Evolutionary conservation across 2,797 vertebrate species (phyloP), one percentile per base, ranked within the genome.

Genomic region (Rallus crepitans): DNA sequence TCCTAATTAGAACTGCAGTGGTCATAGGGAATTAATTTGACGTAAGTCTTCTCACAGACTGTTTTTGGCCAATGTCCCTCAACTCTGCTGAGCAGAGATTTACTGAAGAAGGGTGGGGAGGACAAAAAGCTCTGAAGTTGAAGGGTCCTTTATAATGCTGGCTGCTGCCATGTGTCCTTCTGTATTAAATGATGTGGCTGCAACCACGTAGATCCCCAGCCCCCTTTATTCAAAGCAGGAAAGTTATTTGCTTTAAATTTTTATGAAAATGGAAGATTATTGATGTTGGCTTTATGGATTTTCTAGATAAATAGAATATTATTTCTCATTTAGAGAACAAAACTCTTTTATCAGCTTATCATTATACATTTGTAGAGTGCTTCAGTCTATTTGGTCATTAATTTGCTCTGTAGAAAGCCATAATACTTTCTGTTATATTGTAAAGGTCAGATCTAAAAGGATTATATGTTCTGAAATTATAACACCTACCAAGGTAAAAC

Each of bases 1-100:
- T 37, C 12, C 56, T 94, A 82, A 96, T 86, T 88, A 55, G 48
- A 95, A 48, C 55, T 91, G 52, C 63, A 91, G 60, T 66, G 73
- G 79, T 93, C 89, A 79, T 15, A 60, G 16, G 37, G 33, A 93
- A 91, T 94, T 90, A 69, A 68, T 69, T 60, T 75, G 55, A 75
- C 73, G 30, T 11, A 50, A 63, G 23, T 63, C 35, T 68, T 92
- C 55, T 66, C 59, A 60, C 47, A 25, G 80, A 21, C 52, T 17
- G 69, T 79, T 85, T 77, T 81, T 59, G 25, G 23, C 52, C 14
- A 11, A 31, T 25, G 20, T 76, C 18, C 37, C 20, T 82, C 47
- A 82, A n/a, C 11, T 87, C 37, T 86, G 30, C 70, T 77, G 33
- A 56, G 30, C 37, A 69, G 9, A 64, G 18, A 42, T 78, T 87